phyloP scores from a whole-genome alignment of 2,888 invertebrate species.

The Hetaerina titia region DNA sequence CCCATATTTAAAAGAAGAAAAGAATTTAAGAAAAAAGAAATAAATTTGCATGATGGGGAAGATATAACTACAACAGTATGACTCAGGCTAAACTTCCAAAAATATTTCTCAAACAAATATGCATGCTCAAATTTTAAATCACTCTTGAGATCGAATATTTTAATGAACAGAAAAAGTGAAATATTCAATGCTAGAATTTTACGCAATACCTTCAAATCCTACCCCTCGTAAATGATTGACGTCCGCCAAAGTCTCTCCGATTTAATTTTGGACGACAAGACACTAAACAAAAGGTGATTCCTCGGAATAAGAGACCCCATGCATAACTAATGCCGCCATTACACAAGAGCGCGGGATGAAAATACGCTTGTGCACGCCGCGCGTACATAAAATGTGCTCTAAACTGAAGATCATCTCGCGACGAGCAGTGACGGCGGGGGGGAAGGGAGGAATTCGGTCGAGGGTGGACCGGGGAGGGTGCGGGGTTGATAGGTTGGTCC shows the following conservation, averaged over 20 bases:
- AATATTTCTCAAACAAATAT: too few species aligned
- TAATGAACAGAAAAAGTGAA: too few species aligned
- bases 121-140: too few species aligned
- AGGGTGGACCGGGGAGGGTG: background rate
- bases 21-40: too few species aligned
- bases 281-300: conserved; percentile 14
- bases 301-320: background rate
- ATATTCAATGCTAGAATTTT: background rate
- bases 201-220: background rate
- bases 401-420: background rate
- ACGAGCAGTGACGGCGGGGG: background rate
- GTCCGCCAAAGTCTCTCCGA: background rate
- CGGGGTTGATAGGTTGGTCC: background rate
- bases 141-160: too few species aligned
- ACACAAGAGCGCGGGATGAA: background rate
- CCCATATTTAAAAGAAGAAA: too few species aligned
- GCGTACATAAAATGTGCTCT: background rate
- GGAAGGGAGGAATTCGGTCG: background rate
- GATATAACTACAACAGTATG: too few species aligned
- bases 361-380: background rate
- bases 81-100: too few species aligned
- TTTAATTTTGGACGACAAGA: background rate
- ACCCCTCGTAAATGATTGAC: background rate
- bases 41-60: too few species aligned
- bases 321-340: background rate